Conservation (phyloP, 2,797 vertebrate species). For the Myiotriccus ornatus region DNA sequence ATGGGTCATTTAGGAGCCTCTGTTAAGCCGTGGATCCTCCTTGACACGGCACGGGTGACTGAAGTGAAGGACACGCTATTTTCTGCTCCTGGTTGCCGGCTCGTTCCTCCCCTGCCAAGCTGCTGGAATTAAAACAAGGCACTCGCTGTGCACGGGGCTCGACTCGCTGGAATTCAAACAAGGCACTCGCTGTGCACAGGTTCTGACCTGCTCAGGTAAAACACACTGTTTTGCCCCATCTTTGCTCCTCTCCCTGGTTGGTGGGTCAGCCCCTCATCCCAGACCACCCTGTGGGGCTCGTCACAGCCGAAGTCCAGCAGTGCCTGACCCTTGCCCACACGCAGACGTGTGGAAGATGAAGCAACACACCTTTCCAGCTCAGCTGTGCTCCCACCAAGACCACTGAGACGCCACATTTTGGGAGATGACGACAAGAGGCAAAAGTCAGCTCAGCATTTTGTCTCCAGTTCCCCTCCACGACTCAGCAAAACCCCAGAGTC, state of each 20-base stretch:
- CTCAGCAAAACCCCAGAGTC: not conserved
- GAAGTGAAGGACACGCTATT: fast-evolving
- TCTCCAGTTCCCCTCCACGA: not conserved
- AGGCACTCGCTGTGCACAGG: fast-evolving
- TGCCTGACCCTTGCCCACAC: conserved; percentile 31
- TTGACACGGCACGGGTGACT: fast-evolving
- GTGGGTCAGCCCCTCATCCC: fast-evolving
- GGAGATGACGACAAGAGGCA: not conserved
- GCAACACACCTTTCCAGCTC: not conserved
- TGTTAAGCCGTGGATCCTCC: fast-evolving
- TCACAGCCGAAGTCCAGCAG: conserved; percentile 13
- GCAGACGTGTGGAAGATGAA: not conserved
- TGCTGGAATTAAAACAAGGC: not conserved
- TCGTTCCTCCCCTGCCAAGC: not conserved
- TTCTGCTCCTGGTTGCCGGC: not conserved
- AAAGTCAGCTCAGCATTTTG: not conserved
- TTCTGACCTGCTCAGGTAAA: not conserved
- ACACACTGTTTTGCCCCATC: fast-evolving
- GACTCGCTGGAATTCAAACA: not conserved
- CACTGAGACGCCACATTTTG: not conserved
- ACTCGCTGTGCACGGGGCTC: fast-evolving
- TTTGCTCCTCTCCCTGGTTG: not conserved
- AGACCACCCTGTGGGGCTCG: fast-evolving
- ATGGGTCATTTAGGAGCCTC: fast-evolving
- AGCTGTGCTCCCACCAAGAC: not conserved